phyloP scores from a whole-genome alignment of 2,797 vertebrate genomes.

The Hybognathus amarus region DNA sequence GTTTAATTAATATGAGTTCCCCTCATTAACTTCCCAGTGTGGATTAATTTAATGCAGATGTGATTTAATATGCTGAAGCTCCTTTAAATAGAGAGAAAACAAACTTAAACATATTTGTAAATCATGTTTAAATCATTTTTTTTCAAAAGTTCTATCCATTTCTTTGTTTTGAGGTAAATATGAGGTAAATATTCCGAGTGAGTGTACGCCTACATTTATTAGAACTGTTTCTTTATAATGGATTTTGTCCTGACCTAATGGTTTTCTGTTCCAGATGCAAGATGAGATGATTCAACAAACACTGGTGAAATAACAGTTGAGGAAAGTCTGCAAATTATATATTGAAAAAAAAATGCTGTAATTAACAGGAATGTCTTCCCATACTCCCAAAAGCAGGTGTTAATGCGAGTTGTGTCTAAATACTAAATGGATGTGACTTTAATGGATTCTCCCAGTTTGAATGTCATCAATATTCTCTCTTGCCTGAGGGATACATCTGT shows the following conservation, averaged over 20 bases:
- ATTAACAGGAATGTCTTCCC: slow-evolving; percentile 44
- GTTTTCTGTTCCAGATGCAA: not conserved
- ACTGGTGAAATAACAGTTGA: not conserved
- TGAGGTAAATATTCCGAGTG: not conserved
- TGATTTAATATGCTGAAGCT: slow-evolving; percentile 15
- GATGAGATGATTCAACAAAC: not conserved
- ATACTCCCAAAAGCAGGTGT: slow-evolving; percentile 43
- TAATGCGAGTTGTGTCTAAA: slow-evolving; percentile 31
- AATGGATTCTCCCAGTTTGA: slow-evolving; percentile 43
- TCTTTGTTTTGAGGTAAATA: slow-evolving; percentile 7
- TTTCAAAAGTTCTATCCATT: not conserved
- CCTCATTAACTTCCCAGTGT: slow-evolving; percentile 39
- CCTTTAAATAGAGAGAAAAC: not conserved
- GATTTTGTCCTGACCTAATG: slow-evolving; percentile 8
- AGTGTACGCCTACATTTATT: not conserved
- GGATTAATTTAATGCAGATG: slow-evolving; percentile 46
- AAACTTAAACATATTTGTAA: slow-evolving; percentile 9
- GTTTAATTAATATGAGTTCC: slow-evolving; percentile 32
- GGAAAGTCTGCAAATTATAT: slow-evolving; percentile 31
- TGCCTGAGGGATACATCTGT: slow-evolving; percentile 14
- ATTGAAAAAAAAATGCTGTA: slow-evolving; percentile 40
- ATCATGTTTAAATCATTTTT: not conserved
- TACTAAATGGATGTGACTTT: slow-evolving; percentile 42
- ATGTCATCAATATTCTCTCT: slow-evolving; percentile 33
- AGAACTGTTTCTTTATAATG: slow-evolving; percentile 20